These are phyloP conservation scores for Mus spicilegus DNA, from an alignment of 2,113 vertebrate species.

Conservation along the genomic window DNA sequence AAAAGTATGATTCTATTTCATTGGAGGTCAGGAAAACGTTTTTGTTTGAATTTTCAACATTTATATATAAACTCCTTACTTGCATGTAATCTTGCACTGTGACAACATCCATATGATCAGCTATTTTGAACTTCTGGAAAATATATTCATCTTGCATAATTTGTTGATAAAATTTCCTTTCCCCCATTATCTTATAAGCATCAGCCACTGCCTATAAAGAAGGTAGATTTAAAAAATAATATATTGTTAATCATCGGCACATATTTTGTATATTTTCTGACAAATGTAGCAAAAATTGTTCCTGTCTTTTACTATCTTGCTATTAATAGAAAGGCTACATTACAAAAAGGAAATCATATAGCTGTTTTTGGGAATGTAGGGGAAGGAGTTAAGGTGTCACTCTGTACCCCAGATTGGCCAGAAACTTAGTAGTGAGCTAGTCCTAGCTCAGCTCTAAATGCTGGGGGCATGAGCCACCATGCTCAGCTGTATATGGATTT, in stretches of 20 bases:
- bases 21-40: constrained; percentile 19
- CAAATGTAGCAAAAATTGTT: constrained; percentile 59
- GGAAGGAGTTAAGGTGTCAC: background rate
- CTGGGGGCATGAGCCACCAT: background rate
- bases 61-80: constrained; percentile 77
- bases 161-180: constrained; percentile 79
- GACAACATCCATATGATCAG: constrained; percentile 81
- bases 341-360: constrained; percentile 43
- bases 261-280: constrained; percentile 47
- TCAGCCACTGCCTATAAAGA: constrained; percentile 83
- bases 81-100: constrained; percentile 86
- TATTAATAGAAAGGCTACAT: constrained; percentile 46
- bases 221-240: constrained; percentile 58
- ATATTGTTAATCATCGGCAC: constrained; percentile 54
- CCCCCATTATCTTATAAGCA: constrained; percentile 83
- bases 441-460: background rate
- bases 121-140: constrained; percentile 72
- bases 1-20: constrained; percentile 49
- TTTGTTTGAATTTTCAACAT: constrained; percentile 52
- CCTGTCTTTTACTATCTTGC: constrained; percentile 39
- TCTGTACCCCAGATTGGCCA: background rate
- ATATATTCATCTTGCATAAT: constrained; percentile 77
- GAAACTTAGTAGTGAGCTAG: background rate
- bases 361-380: background rate
- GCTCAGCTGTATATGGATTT: background rate